A percentile compares a stretch with the other conserved stretches of the same genome.
Conservation (phyloP, 2,888 invertebrate genomes). For the Cryptophagus acutangulus region DNA sequence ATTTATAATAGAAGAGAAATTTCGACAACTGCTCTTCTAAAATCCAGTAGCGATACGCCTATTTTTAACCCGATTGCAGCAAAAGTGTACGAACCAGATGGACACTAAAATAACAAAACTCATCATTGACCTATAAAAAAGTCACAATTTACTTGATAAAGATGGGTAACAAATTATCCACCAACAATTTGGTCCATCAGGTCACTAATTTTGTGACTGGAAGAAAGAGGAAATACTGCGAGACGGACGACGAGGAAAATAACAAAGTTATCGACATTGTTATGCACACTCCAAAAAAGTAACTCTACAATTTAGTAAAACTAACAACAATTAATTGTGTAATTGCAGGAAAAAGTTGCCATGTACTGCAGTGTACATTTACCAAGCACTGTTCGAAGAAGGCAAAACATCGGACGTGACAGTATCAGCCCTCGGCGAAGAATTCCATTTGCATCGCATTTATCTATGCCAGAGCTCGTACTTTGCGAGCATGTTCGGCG, state of each 20-base stretch:
- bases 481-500: conserved; percentile 76
- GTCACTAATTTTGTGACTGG: conserved; percentile 49
- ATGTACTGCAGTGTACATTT: conserved; percentile 73
- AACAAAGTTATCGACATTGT: conserved; percentile 54
- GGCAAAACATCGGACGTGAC: conserved; percentile 72
- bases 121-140: no score
- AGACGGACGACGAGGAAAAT: conserved; percentile 51
- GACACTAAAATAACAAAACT: no score
- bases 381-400: conserved; percentile 69
- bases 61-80: no score
- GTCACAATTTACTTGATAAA: no score
- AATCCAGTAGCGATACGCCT: no score
- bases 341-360: conserved; percentile 58
- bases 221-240: conserved; percentile 55
- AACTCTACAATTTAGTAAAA: conserved; percentile 18
- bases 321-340: no score
- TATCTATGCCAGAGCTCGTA: conserved; percentile 77
- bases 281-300: conserved; percentile 62
- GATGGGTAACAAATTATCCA: conserved; percentile 50
- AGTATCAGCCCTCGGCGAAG: conserved; percentile 63
- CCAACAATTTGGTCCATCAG: conserved; percentile 44
- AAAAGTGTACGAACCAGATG: no score
- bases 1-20: no score
- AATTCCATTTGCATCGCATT: conserved; percentile 72
- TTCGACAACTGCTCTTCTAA: no score